A percentile compares a stretch with the other conserved stretches of the same genome.
These are phyloP conservation scores for Melanotaenia boesemani DNA, from an alignment of 2,797 vertebrate genomes.

Conservation along the genomic window DNA sequence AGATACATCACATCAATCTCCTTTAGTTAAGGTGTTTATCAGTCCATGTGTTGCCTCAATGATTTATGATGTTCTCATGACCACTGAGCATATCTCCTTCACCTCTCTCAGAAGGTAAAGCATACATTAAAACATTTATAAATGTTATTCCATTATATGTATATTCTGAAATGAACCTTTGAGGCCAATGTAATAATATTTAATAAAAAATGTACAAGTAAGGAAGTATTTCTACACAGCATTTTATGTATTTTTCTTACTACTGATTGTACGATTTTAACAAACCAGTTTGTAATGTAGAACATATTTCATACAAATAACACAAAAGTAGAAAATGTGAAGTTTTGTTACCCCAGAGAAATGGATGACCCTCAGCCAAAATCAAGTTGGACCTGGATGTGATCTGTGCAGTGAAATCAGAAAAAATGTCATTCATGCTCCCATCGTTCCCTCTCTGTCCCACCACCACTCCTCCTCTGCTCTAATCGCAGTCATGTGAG, in stretches of 20 bases:
- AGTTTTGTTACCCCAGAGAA: slow-evolving; percentile 64
- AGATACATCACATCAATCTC: not conserved
- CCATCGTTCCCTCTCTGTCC: slow-evolving; percentile 46
- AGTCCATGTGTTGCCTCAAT: not conserved
- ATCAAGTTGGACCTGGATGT: slow-evolving; percentile 18
- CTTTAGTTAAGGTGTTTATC: not conserved
- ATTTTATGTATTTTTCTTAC: not conserved
- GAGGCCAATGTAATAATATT: not conserved
- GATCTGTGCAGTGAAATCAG: slow-evolving; percentile 23
- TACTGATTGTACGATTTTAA: not conserved
- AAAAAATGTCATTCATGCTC: slow-evolving; percentile 44
- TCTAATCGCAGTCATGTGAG: slow-evolving; percentile 85
- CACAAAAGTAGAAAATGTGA: slow-evolving; percentile 12
- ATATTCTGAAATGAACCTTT: not conserved
- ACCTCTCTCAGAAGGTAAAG: not conserved
- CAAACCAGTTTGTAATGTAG: not conserved
- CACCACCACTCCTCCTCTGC: slow-evolving; percentile 54
- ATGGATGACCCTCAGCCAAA: slow-evolving; percentile 22
- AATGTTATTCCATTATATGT: not conserved
- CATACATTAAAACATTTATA: not conserved
- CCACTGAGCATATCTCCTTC: not conserved
- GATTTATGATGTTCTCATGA: not conserved
- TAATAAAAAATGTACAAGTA: not conserved
- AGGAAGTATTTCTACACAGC: not conserved
- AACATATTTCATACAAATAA: not conserved